Percentiles rank a stretch among this genome's conserved stretches.
These are phyloP conservation scores for Trachelipus rathkii DNA, from an alignment of 1,140 invertebrate species.

Conservation along the genomic window DNA sequence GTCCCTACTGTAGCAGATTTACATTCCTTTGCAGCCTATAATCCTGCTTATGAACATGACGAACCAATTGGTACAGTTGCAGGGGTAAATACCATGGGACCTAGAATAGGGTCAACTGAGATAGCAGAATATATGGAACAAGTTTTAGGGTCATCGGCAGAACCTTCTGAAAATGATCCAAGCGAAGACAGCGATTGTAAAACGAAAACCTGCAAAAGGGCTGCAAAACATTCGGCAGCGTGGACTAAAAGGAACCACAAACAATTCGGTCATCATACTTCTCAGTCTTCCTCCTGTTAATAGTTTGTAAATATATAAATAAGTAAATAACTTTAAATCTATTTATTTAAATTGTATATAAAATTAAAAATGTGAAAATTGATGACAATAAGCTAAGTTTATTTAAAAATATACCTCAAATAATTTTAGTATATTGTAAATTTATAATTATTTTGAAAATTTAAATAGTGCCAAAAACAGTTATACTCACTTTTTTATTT, in stretches of 20 bases:
- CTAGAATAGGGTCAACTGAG: slow-evolving; percentile 38
- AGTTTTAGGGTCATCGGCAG: slow-evolving; percentile 38
- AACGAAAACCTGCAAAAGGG: slow-evolving; percentile 40
- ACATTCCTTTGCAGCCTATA: slow-evolving; percentile 44
- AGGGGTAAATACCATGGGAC: slow-evolving; percentile 36
- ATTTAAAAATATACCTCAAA: slow-evolving; percentile 14
- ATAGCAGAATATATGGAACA: slow-evolving; percentile 47
- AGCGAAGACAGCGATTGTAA: slow-evolving; percentile 35
- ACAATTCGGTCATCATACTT: slow-evolving; percentile 35
- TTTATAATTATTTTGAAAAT: neutral
- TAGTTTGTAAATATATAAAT: neutral
- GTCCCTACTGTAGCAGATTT: slow-evolving; percentile 41
- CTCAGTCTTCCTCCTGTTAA: slow-evolving; percentile 41
- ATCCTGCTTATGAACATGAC: slow-evolving; percentile 39
- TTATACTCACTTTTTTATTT: neutral
- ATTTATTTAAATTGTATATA: neutral
- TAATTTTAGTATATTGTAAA: neutral
- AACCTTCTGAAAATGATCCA: slow-evolving; percentile 41
- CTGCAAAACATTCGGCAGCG: slow-evolving; percentile 36
- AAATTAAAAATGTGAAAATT: neutral
- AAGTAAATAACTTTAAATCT: neutral
- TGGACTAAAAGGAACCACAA: slow-evolving; percentile 38
- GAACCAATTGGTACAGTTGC: slow-evolving; percentile 27
- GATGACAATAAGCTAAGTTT: neutral
- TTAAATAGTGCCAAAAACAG: neutral